Percentiles rank a stretch among this genome's conserved stretches.
phyloP scores from a whole-genome alignment of 2,888 invertebrate genomes.

The Microchrysa polita region DNA sequence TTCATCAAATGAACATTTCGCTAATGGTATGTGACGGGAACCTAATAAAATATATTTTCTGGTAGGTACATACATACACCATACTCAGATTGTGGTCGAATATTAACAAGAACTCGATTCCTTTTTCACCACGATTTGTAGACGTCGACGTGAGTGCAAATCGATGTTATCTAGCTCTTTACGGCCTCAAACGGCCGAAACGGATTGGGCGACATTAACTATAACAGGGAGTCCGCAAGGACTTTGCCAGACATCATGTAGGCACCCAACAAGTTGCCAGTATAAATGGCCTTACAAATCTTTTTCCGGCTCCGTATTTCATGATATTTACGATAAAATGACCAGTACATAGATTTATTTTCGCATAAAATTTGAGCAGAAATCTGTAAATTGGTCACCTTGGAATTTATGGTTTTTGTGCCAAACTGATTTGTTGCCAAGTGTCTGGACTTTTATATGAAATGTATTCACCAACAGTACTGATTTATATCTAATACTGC shows the following conservation, averaged over 20 bases:
- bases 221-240: neutral
- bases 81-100: conserved; percentile 19
- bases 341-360: conserved; percentile 21
- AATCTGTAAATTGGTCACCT: conserved; percentile 24
- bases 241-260: conserved; percentile 23
- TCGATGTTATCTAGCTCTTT: conserved; percentile 40
- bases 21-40: no score
- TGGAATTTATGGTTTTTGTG: conserved; percentile 10
- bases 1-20: no score
- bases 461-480: no score
- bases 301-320: conserved; percentile 25
- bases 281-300: conserved; percentile 24
- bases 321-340: conserved; percentile 36
- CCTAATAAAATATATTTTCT: no score
- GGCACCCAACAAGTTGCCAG: conserved; percentile 36
- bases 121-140: conserved; percentile 30
- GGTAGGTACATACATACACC: no score
- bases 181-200: neutral
- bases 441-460: no score
- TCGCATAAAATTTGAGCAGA: conserved; percentile 9
- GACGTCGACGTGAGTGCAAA: conserved; percentile 35
- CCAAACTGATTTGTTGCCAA: no score
- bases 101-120: conserved; percentile 25
- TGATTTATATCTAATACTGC: no score
- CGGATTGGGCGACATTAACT: neutral